Evolutionary conservation across 2,888 invertebrate species (phyloP).

Genomic region (Thecocarcelia acutangulata): DNA sequence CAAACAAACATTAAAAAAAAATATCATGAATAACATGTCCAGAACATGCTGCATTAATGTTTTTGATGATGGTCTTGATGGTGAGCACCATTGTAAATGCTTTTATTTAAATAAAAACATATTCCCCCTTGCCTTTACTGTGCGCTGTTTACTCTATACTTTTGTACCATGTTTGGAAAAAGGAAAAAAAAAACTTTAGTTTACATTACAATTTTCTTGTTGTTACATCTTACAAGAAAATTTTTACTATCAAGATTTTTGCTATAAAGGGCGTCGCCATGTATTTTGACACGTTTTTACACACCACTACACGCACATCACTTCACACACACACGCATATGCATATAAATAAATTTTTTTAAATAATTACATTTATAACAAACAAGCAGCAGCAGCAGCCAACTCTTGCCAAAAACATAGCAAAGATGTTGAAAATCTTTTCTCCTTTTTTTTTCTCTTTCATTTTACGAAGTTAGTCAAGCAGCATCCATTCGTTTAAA

Average conservation of each 20-base stretch:
- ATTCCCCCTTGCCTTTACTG: not conserved
- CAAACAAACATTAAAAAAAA: slow-evolving; percentile 25
- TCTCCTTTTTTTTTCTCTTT: not conserved
- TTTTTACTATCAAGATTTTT: slow-evolving; percentile 58
- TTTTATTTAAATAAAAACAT: slow-evolving; percentile 54
- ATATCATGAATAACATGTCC: slow-evolving; percentile 47
- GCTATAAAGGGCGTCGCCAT: slow-evolving; percentile 65
- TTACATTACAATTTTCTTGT: slow-evolving; percentile 21
- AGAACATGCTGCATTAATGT: slow-evolving; percentile 43
- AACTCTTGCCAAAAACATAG: slow-evolving; percentile 48
- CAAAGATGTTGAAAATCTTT: slow-evolving; percentile 18
- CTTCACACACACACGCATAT: not conserved
- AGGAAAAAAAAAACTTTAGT: slow-evolving; percentile 31
- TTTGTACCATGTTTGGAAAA: not conserved
- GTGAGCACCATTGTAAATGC: slow-evolving; percentile 48
- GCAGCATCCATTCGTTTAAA: slow-evolving; percentile 51
- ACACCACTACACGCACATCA: not conserved
- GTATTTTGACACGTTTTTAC: slow-evolving; percentile 54
- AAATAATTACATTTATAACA: slow-evolving; percentile 25
- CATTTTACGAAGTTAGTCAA: slow-evolving; percentile 32
- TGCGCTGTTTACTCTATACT: slow-evolving; percentile 8
- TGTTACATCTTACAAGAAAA: slow-evolving; percentile 40
- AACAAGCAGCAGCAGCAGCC: slow-evolving; percentile 5
- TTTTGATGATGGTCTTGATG: slow-evolving; percentile 24
- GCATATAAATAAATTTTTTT: not conserved